Conservation (phyloP, 2,113 vertebrate genomes). For the Seriola quinqueradiata region DNA sequence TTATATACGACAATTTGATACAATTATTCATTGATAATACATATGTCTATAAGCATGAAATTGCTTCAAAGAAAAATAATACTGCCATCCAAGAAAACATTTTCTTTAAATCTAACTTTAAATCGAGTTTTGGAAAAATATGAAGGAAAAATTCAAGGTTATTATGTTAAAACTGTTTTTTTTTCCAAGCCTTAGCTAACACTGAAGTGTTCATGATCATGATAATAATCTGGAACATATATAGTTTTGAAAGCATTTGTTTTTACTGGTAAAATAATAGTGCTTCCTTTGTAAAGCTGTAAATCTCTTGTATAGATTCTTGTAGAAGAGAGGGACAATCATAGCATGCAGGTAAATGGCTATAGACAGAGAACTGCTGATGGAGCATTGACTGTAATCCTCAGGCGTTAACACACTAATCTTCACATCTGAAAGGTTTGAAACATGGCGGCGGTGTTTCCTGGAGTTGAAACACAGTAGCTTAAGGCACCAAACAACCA, state of each 20-base stretch:
- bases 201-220: background rate
- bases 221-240: background rate
- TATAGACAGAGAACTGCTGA: slow-evolving; percentile 69
- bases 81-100: background rate
- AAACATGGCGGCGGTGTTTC: slow-evolving; percentile 75
- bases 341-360: slow-evolving; percentile 45
- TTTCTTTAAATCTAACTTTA: background rate
- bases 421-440: slow-evolving; percentile 78
- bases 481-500: slow-evolving; percentile 73
- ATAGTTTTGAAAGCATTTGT: background rate
- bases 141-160: background rate
- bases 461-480: slow-evolving; percentile 77
- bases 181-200: background rate
- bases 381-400: slow-evolving; percentile 77
- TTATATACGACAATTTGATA: background rate
- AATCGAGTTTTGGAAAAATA: background rate
- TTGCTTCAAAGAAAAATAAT: background rate
- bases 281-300: slow-evolving; percentile 10
- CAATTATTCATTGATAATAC: background rate
- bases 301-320: slow-evolving; percentile 34
- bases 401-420: slow-evolving; percentile 77
- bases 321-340: slow-evolving; percentile 22
- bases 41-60: background rate
- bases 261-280: slow-evolving; percentile 8
- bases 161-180: background rate